Conservation (phyloP, 2,113 vertebrate genomes). For the Neomonachus schauinslandi region DNA sequence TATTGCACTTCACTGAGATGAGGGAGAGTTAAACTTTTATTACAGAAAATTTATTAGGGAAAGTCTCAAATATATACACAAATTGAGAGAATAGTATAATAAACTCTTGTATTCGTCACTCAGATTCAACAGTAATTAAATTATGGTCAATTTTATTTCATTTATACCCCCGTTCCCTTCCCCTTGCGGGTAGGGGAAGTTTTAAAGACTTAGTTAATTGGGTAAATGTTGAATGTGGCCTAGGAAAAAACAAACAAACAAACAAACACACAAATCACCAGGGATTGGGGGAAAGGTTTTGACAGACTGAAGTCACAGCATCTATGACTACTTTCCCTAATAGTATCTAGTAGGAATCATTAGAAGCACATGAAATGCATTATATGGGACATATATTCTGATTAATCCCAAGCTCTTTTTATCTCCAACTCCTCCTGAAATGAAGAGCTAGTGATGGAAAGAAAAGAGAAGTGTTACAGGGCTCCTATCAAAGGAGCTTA, state of each 20-base stretch:
- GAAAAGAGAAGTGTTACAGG: not conserved
- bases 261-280: not conserved
- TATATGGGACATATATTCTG: not conserved
- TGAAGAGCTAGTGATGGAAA: constrained; percentile 21
- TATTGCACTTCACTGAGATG: not conserved
- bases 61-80: not conserved
- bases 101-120: not conserved
- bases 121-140: not conserved
- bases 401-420: not conserved
- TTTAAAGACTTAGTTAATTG: not conserved
- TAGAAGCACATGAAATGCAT: not conserved
- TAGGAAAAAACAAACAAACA: not conserved
- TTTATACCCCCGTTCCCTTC: not conserved
- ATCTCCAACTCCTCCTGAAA: not conserved
- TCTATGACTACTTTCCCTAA: not conserved
- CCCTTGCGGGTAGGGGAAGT: not conserved
- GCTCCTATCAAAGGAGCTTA: not conserved
- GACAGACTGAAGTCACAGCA: not conserved
- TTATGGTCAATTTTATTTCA: not conserved
- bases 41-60: not conserved
- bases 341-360: not conserved
- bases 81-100: not conserved
- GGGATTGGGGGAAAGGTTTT: not conserved
- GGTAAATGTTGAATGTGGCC: not conserved
- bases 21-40: not conserved